Conservation (phyloP, 2,113 vertebrate genomes). For the Pomatostomus ruficeps region DNA sequence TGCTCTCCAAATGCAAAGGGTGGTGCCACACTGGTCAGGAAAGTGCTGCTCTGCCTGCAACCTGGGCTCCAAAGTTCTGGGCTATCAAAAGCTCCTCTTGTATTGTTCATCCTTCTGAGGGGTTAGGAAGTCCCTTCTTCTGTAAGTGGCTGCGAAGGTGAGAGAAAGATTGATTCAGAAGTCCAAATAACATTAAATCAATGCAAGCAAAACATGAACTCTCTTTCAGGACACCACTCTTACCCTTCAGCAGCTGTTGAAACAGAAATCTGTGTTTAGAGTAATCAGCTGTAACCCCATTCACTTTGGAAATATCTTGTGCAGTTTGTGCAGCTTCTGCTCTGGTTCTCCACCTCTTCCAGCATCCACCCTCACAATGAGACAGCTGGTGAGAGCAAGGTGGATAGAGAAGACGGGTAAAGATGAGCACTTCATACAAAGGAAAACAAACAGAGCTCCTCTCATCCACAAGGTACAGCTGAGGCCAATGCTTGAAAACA, state of each 20-base stretch:
- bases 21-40: constrained; percentile 15
- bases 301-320: neutral
- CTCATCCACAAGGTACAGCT: neutral
- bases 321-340: neutral
- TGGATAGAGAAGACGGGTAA: neutral
- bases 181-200: neutral
- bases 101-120: neutral
- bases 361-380: rapidly evolving
- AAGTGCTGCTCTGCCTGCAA: neutral
- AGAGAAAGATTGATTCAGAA: neutral
- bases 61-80: neutral
- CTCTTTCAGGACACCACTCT: neutral
- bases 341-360: neutral
- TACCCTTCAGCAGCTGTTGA: neutral
- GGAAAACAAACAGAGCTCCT: neutral
- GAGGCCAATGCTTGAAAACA: neutral
- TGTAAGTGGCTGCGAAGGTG: neutral
- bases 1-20: constrained; percentile 9
- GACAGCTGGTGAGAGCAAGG: neutral
- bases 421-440: neutral
- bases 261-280: neutral
- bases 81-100: neutral
- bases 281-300: neutral
- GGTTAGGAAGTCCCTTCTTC: neutral
- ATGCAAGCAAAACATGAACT: neutral